A percentile compares a stretch with the other conserved stretches of the same genome.
phyloP scores from a whole-genome alignment of 2,797 vertebrate genomes.

The Microctenopoma steveboyesi region DNA sequence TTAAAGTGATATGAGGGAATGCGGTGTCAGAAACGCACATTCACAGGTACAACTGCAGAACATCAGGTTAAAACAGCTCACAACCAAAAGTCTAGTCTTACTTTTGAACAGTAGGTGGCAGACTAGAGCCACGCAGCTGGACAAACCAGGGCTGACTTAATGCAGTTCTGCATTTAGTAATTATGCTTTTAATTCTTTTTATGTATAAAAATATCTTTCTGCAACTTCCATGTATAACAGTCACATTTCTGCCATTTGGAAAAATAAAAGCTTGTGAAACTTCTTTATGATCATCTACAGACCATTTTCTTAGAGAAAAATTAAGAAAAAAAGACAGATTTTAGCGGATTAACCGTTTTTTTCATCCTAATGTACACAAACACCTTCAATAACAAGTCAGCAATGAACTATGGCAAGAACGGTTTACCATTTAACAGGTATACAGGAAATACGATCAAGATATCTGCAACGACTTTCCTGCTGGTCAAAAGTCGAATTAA shows the following conservation, averaged over 20 bases:
- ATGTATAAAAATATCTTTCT: conserved; percentile 35
- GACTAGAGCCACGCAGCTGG: background rate
- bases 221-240: conserved; percentile 25
- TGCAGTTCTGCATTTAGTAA: conserved; percentile 21
- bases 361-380: conserved; percentile 53
- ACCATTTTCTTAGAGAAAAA: background rate
- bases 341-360: conserved; percentile 9
- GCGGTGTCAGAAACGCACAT: background rate
- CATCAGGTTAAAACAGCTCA: conserved; percentile 40
- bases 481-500: no score
- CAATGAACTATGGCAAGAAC: no score
- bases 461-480: no score
- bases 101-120: conserved; percentile 64
- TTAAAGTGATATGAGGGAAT: background rate
- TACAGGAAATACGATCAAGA: no score
- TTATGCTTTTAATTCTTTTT: conserved; percentile 17
- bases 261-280: conserved; percentile 60
- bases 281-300: background rate
- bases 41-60: background rate
- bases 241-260: conserved; percentile 29
- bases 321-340: background rate
- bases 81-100: conserved; percentile 57
- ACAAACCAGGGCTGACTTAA: conserved; percentile 2
- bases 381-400: conserved; percentile 39
- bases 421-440: no score